Conservation (phyloP, 2,888 invertebrate species). For the Xylophagus ater region DNA sequence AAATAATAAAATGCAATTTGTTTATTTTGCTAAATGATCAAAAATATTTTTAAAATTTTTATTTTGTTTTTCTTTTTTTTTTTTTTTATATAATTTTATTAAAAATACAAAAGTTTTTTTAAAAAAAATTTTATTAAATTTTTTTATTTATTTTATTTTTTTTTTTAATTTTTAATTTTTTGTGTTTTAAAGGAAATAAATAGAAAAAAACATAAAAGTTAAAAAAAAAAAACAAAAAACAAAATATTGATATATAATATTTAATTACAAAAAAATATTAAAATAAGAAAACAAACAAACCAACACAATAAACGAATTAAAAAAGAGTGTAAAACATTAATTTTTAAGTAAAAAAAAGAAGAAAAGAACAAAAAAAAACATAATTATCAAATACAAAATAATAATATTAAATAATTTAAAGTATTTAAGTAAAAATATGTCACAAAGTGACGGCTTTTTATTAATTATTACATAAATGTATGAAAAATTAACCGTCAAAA, state of each 20-base stretch:
- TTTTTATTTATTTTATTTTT: conserved; percentile 11
- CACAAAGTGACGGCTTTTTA: conserved; percentile 23
- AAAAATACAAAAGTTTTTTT: conserved; percentile 9
- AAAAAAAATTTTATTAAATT: conserved; percentile 5
- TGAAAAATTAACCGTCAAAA: no score
- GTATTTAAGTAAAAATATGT: conserved; percentile 20
- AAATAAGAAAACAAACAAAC: conserved; percentile 1
- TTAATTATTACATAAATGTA: no score
- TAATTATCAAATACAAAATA: conserved; percentile 14
- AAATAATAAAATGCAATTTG: not conserved
- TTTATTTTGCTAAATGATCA: no score
- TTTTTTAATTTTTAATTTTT: no score
- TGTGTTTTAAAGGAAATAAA: conserved; percentile 5
- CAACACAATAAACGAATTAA: conserved; percentile 13
- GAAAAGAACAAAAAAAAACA: conserved; percentile 9
- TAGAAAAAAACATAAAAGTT: conserved; percentile 5
- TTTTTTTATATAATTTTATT: no score
- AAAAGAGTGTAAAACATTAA: conserved; percentile 9
- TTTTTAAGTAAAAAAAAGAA: conserved; percentile 15
- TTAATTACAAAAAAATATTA: conserved; percentile 4
- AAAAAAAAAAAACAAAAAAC: conserved; percentile 1
- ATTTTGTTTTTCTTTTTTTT: no score
- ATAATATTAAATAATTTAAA: conserved; percentile 18
- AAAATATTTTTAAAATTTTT: no score
- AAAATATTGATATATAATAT: no score